A percentile compares a stretch with the other conserved stretches of the same genome.
Evolutionary conservation across 1,140 invertebrate genomes (phyloP).

Genomic region (Antheraea pernyi): DNA sequence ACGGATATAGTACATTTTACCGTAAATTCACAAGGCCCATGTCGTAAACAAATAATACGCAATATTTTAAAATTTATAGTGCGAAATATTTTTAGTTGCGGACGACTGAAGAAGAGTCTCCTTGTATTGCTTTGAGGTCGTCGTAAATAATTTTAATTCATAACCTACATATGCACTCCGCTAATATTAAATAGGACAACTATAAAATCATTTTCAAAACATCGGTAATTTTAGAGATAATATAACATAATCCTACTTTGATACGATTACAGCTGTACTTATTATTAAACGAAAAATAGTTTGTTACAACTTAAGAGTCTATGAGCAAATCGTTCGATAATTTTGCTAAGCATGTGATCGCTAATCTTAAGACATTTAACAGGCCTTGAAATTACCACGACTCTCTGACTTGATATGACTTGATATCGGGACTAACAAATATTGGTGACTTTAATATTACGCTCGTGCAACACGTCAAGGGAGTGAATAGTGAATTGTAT

Average conservation of each 20-base stretch:
- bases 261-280: background rate
- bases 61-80: conserved; percentile 13
- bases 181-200: background rate
- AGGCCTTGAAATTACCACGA: too few species aligned
- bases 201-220: background rate
- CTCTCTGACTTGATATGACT: too few species aligned
- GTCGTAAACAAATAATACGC: conserved; percentile 31
- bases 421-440: too few species aligned
- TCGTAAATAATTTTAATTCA: background rate
- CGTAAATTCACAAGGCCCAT: conserved; percentile 38
- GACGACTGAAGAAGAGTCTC: conserved; percentile 8
- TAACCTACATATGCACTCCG: conserved; percentile 8
- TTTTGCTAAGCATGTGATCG: too few species aligned
- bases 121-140: background rate
- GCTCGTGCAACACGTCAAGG: too few species aligned
- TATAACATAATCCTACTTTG: background rate
- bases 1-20: conserved; percentile 63
- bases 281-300: background rate
- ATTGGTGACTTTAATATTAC: too few species aligned
- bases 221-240: background rate
- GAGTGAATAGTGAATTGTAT: too few species aligned
- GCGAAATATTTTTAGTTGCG: conserved; percentile 7
- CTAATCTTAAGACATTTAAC: too few species aligned
- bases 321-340: too few species aligned
- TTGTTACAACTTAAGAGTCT: too few species aligned